These are phyloP conservation scores for Oxygymnocypris stewartii DNA, from an alignment of 2,113 vertebrate genomes.

Conservation along the genomic window DNA sequence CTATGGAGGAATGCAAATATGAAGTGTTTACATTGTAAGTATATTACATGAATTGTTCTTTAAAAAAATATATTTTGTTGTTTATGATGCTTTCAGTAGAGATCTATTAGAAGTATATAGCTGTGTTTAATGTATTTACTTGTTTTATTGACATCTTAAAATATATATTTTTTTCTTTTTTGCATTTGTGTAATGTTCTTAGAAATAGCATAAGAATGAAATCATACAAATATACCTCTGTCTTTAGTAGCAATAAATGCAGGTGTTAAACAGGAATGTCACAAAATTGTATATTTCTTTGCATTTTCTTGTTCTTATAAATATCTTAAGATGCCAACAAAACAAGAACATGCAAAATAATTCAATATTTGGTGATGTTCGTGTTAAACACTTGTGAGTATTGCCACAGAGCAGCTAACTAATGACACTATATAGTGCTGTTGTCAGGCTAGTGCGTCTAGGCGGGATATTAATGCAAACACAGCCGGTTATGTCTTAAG, in stretches of 20 bases:
- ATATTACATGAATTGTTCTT: not conserved
- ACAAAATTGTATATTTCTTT: not conserved
- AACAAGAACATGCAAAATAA: not conserved
- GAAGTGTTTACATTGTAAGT: not conserved
- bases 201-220: not conserved
- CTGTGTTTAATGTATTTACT: not conserved
- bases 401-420: not conserved
- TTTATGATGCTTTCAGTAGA: no score
- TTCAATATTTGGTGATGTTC: not conserved
- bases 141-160: not conserved
- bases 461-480: constrained; percentile 19
- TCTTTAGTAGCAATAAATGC: not conserved
- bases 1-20: not conserved
- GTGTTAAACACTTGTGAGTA: constrained; percentile 2
- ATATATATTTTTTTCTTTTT: not conserved
- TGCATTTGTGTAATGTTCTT: not conserved
- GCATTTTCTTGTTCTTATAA: not conserved
- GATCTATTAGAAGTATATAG: not conserved
- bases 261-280: not conserved
- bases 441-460: constrained; percentile 12
- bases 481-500: constrained; percentile 12
- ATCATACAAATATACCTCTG: not conserved
- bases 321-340: not conserved
- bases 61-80: no score
- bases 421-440: not conserved